These are phyloP conservation scores for Poeciliopsis retropinna DNA, from an alignment of 2,113 vertebrate species.

Conservation along the genomic window DNA sequence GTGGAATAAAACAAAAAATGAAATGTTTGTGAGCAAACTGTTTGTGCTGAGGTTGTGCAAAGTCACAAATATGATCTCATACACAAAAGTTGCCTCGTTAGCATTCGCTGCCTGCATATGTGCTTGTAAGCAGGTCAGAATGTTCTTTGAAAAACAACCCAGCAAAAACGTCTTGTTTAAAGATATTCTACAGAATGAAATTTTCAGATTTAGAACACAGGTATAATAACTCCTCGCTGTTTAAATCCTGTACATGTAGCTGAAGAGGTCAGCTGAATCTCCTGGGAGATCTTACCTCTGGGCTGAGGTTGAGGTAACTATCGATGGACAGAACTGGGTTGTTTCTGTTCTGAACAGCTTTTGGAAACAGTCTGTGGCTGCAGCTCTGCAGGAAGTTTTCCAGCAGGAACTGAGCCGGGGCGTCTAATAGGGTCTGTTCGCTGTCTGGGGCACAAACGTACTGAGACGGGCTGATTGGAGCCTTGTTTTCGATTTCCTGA, in stretches of 20 bases:
- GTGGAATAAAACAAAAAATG: neutral
- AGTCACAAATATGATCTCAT: neutral
- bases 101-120: conserved; percentile 27
- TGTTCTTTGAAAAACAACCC: conserved; percentile 26
- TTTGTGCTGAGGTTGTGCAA: conserved; percentile 5
- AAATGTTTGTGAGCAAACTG: conserved; percentile 10
- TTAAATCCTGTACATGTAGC: neutral
- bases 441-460: conserved; percentile 97
- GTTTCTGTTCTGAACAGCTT: conserved; percentile 87
- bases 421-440: conserved; percentile 91
- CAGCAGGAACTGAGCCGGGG: conserved; percentile 93
- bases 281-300: conserved; percentile 82
- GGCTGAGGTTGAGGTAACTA: conserved; percentile 95
- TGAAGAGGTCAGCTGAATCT: neutral
- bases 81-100: conserved; percentile 9
- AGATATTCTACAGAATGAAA: neutral
- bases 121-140: conserved; percentile 39
- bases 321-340: conserved; percentile 94
- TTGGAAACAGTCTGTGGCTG: conserved; percentile 92
- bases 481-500: conserved; percentile 86
- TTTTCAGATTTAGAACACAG: neutral
- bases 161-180: conserved; percentile 6
- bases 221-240: neutral
- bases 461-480: conserved; percentile 88
- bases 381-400: conserved; percentile 95